Evolutionary conservation across 1,140 invertebrate species (phyloP).

Genomic region (Tachypleus tridentatus): DNA sequence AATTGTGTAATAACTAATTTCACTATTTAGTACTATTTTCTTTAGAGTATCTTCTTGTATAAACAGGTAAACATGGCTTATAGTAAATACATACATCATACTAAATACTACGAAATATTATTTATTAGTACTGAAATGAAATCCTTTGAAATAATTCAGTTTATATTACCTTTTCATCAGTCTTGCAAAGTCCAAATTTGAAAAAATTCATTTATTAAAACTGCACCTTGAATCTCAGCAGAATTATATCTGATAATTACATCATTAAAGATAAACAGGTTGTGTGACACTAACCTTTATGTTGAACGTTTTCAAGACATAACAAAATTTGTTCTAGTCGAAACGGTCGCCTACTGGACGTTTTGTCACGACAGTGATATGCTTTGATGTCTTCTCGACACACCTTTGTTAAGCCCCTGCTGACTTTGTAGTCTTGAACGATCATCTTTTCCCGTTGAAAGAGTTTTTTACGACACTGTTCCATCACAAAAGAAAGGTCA

Average conservation of each 20-base stretch:
- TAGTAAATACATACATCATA: too few species aligned
- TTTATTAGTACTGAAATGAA: too few species aligned
- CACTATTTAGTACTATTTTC: too few species aligned
- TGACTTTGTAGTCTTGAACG: slow-evolving; percentile 79
- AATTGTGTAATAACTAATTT: too few species aligned
- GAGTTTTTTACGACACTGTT: slow-evolving; percentile 68
- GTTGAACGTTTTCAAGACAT: slow-evolving; percentile 75
- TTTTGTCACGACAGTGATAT: slow-evolving; percentile 55
- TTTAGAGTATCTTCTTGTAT: too few species aligned
- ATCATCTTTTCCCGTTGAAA: slow-evolving; percentile 73
- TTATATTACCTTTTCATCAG: background rate
- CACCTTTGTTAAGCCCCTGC: slow-evolving; percentile 69
- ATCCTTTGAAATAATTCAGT: too few species aligned
- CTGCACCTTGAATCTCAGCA: too few species aligned
- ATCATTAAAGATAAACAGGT: background rate
- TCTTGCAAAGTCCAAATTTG: background rate
- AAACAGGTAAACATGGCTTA: too few species aligned
- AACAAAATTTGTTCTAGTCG: slow-evolving; percentile 79
- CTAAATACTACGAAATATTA: too few species aligned
- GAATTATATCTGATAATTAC: background rate
- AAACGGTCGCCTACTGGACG: slow-evolving; percentile 59
- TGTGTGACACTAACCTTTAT: slow-evolving; percentile 41
- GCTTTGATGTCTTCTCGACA: slow-evolving; percentile 82
- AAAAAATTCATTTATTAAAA: too few species aligned
- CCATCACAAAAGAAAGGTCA: too few species aligned